A percentile compares a stretch with the other conserved stretches of the same genome.
phyloP scores from a whole-genome alignment of 2,888 invertebrate genomes.

The Ernsta delagoae region DNA sequence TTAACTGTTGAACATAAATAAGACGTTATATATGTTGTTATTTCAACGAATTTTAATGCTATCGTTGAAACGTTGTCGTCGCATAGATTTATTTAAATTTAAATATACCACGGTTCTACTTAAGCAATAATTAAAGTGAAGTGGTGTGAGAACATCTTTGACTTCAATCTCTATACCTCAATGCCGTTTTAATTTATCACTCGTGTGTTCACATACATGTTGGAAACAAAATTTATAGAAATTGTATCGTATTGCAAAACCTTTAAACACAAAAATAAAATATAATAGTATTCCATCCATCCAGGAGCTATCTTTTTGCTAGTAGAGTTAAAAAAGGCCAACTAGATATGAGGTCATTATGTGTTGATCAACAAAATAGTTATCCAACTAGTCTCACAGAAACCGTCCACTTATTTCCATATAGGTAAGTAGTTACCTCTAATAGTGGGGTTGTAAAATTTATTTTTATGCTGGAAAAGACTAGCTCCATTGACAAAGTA shows the following conservation, averaged over 20 bases:
- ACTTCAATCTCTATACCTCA: slow-evolving; percentile 10
- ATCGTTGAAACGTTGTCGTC: slow-evolving; percentile 47
- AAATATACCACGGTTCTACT: slow-evolving; percentile 31
- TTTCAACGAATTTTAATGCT: slow-evolving; percentile 44
- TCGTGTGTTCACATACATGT: neutral
- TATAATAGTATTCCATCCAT: too few species aligned
- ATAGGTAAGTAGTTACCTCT: too few species aligned
- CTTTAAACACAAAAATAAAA: too few species aligned
- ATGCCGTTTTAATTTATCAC: neutral
- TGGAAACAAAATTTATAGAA: neutral
- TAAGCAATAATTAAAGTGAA: slow-evolving; percentile 35
- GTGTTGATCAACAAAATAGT: too few species aligned
- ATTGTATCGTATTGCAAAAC: too few species aligned
- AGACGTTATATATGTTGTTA: slow-evolving; percentile 47
- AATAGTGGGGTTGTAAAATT: slow-evolving; percentile 31
- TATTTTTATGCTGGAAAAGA: slow-evolving; percentile 16
- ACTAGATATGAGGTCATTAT: too few species aligned
- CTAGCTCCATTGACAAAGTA: too few species aligned
- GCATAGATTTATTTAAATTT: slow-evolving; percentile 26
- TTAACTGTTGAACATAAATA: slow-evolving; percentile 66
- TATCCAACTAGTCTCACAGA: too few species aligned
- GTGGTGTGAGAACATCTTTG: slow-evolving; percentile 16
- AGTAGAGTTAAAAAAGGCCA: too few species aligned
- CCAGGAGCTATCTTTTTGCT: too few species aligned
- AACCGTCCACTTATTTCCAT: too few species aligned